Base-by-base conservation (phyloP, 2,888 invertebrate species). In the Philereme vetulata region DNA sequence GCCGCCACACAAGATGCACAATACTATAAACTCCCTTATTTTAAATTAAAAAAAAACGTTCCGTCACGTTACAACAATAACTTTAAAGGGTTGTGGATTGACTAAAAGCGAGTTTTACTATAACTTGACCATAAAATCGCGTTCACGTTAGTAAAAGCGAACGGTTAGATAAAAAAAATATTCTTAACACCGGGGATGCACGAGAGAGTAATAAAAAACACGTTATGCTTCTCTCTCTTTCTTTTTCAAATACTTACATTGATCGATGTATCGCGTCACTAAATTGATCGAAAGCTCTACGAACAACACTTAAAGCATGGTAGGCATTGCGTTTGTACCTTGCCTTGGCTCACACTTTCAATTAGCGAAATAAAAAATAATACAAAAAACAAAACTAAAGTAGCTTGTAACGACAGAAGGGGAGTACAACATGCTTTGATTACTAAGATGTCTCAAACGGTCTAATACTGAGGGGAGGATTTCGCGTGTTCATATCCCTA, bases 21-120 rank as follows among this genome's bases (percentile, higher is more conserved):
- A 92, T 91, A 92, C 91, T 90, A 82, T 59, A 74, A 79, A 80
- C 85, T 90, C 90, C 91, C 91, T 88, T 85, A 52, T 84, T 84
- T 75, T 64, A 70, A 71, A 76, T 67, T 71, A 74, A 71, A 66
- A 68, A 68, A 72, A 71, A 73, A 73, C 70, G 74, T 70, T 80
- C 78, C 80, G 86, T 85, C 88, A 90, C 87, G 87, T 90, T 84
- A 85, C 85, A 85, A 87, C 80, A 81, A 60, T 68, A 75, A 80
- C 70, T 72, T 77, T 72, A 81, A 84, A 91, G 92, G 92, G 92
- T 91, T 92, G 92, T 92, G 92, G 91, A 92, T 82, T 80, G 88
- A 88, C 88, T 84, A 85, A 63, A 82, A 81, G 79, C 81, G 76
- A 80, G 63, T 62, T 64, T 51, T 66, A 66, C 63, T 62, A 67